Percentiles rank a stretch among this genome's conserved stretches.
These are phyloP conservation scores for mouse (Mus musculus) DNA, from an alignment of 2,113 vertebrate species.

Conservation along the genomic window GRCm39 chr14:30340501-30341000, in stretches of 20 bases:
- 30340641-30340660: neutral
- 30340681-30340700: conserved; percentile 27
- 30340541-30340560: neutral
- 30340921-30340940: neutral
- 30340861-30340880: neutral
- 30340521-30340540: neutral
- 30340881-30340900: neutral
- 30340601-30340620: neutral
- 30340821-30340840: neutral
- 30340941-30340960: neutral
- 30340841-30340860: neutral
- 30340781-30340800: neutral
- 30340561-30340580: conserved; percentile 6
- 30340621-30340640: neutral
- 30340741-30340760: neutral
- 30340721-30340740: neutral
- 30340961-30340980: neutral
- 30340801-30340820: neutral
- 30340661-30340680: neutral
- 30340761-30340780: neutral
- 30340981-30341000: neutral
- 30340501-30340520: neutral
- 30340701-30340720: neutral
- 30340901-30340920: neutral
- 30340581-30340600: neutral